Conservation (phyloP, 2,888 invertebrate genomes). For the Tetheella fluctuosa region DNA sequence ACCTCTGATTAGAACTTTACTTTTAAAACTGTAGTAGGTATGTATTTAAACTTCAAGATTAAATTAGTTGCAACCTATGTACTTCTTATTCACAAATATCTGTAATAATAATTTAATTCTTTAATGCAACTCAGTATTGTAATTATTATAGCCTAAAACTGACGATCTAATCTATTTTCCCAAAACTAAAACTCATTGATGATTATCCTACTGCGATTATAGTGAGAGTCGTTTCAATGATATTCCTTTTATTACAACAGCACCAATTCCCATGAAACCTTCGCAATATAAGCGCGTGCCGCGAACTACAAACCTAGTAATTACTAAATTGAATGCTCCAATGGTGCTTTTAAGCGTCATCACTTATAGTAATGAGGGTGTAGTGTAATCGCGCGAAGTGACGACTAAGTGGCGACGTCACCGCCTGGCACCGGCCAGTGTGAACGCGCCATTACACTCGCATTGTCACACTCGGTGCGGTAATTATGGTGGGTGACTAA, state of each 20-base stretch:
- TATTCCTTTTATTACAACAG: conserved; percentile 30
- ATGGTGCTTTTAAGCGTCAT: conserved; percentile 79
- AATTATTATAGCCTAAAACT: no score
- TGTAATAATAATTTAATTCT: no score
- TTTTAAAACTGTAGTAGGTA: no score
- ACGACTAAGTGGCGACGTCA: conserved; percentile 74
- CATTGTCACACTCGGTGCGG: conserved; percentile 57
- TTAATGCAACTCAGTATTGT: no score
- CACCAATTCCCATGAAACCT: conserved; percentile 51
- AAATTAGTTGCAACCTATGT: no score
- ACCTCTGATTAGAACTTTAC: no score
- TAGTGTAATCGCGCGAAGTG: conserved; percentile 66
- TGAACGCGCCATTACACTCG: conserved; percentile 68
- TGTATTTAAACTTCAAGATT: no score
- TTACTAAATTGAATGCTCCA: conserved; percentile 81
- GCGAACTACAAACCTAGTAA: conserved; percentile 67
- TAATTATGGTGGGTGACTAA: conserved; percentile 55
- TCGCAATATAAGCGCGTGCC: conserved; percentile 49
- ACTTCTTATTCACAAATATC: no score
- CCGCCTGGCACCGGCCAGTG: conserved; percentile 55
- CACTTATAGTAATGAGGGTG: conserved; percentile 80
- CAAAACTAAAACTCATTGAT: no score
- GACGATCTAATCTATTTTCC: no score
- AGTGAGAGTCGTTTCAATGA: not conserved
- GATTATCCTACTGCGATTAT: not conserved